Evolutionary conservation across 2,797 vertebrate genomes (phyloP).

Genomic region (Sylvia borin): DNA sequence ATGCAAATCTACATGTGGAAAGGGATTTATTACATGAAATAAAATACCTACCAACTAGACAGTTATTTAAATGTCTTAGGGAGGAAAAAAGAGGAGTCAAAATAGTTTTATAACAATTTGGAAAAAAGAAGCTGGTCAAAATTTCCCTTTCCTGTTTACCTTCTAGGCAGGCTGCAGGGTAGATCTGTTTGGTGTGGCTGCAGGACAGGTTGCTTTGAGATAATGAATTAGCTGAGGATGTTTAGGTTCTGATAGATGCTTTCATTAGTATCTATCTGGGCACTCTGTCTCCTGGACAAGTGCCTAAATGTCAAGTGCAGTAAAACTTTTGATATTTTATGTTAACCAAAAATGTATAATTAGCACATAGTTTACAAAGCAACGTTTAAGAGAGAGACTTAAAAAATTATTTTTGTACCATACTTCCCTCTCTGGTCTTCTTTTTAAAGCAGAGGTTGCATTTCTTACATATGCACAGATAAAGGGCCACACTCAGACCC

Average conservation of each 20-base stretch:
- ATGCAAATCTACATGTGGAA: not conserved
- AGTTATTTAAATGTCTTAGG: not conserved
- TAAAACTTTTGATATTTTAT: not conserved
- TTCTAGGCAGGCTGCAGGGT: slow-evolving; percentile 18
- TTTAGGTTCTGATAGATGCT: not conserved
- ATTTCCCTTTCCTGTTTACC: not conserved
- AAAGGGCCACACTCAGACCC: not conserved
- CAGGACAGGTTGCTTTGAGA: not conserved
- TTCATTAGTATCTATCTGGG: not conserved
- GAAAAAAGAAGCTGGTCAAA: not conserved
- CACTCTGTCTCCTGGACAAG: not conserved
- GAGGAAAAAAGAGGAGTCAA: not conserved
- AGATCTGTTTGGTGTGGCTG: not conserved
- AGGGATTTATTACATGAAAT: not conserved
- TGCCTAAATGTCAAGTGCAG: not conserved
- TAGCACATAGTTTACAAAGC: not conserved
- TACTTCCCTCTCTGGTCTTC: not conserved
- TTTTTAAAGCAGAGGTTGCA: not conserved
- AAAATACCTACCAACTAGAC: not conserved
- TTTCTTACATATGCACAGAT: not conserved
- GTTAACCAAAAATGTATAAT: not conserved
- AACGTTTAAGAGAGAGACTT: not conserved
- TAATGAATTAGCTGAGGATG: not conserved
- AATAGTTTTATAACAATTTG: not conserved
- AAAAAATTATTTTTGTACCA: not conserved